Base-by-base conservation (phyloP, 2,888 invertebrate genomes). In the Theodoxus fluviatilis region DNA sequence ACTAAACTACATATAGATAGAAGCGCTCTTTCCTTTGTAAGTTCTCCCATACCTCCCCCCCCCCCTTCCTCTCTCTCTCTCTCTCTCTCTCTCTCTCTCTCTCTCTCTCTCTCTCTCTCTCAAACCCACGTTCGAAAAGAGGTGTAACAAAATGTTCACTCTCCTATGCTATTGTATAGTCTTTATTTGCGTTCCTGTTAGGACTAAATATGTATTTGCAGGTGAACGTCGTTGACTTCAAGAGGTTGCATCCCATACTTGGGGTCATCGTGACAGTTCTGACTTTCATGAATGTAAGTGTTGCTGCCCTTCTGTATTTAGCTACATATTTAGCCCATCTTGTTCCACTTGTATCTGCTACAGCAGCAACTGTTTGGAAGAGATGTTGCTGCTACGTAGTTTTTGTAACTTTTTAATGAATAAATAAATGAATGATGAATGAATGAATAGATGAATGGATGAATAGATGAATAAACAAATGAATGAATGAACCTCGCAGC, bases 211-310 rank as follows among this genome's bases (percentile, higher is more conserved):
- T 33, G 6, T 43, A 22, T 65, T 69, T 67, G 33, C 71, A 75
- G 75, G 65, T 75, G 57, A 75, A 75, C 38, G 57, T 68, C 68
- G 7, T 63, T 37, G 69, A 70, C 31, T 70, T 74, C 38, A 70
- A 72, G 49, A 74, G 74, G 31, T 81, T 84, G 4, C 86, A 86
- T 73, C 85, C 86, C 12, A 76, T 82, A 18, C 76, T 86, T 22
- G 86, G 86, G 3, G 82, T 86, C 66, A 77, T 83, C 57, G 77
- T 81, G 25, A 78, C 81, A n/a, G 74, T 80, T 33, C 77, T 84
- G 65, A 77, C 80, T 49, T 73, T 84, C 25, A 73, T 83, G n/a
- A 84, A 84, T 77, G 85, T 85, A 9, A 43, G 43, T 43, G 12
- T 12, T 15, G 15, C 9, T 12, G 12, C 9, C 15, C 15, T 43